Base-by-base conservation (phyloP, 2,888 invertebrate species). In the Synanthedon myopaeformis region DNA sequence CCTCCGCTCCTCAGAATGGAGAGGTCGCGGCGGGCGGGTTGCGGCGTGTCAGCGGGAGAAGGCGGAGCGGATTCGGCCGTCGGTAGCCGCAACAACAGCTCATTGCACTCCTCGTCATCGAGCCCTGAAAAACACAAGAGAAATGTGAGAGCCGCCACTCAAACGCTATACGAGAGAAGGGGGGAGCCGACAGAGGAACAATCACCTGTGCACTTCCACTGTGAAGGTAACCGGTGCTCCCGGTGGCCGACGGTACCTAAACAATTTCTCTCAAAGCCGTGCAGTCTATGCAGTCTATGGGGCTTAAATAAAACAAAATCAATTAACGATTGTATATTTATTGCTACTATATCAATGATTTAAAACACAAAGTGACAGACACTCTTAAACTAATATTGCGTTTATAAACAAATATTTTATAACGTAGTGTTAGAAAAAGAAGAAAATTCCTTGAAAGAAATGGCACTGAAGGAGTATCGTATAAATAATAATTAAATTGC, bases 31-130 rank as follows among this genome's bases (percentile, higher is more conserved):
- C 76, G 74, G 58, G 61, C 59, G 55, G 70, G 60, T 54, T 66
- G 74, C 57, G 76, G 76, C 55, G 70, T 67, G 65, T 63, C 72
- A 58, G 62, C 65, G 56, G 76, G 72, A 50, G 59, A 63, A 56
- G 61, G 58, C 67, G 63, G 53, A 61, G 66, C 69, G 65, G 68
- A 63, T 63, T 69, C 63, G 49, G 57, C 52, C 54, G 65, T 59
- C 55, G 67, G 59, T 57, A 66, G 61, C 35, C 69, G 71, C 64
- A 74, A 65, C 35, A 35, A 35, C 2, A 35, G 35, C 63, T 72
- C 76, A 59, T 72, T 67, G 62, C 69, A 69, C 71, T 79, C 83
- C 73, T 85, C 87, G 71, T 79, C 88, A 70, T 79, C 83, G 72
- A 83, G 86, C 70, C 17, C 51, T 51, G 51, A 12, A 41, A 51